Evolutionary conservation across 2,797 vertebrate genomes (phyloP), one percentile per base, ranked within the genome.

Genomic region (Arrhamphus sclerolepis): DNA sequence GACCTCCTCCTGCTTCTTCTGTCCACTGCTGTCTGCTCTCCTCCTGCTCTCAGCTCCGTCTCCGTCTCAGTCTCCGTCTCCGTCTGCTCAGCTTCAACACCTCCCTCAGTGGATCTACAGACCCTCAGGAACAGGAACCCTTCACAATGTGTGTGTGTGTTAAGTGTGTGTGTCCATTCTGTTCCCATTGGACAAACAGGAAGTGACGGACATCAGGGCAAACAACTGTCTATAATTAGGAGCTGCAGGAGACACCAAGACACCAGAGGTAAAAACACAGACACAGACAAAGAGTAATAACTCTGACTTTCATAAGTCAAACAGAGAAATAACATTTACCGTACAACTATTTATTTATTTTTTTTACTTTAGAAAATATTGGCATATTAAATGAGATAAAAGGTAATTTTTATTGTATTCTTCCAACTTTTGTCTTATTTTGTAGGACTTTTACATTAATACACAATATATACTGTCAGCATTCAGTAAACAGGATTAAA

Each of bases 121-220:
- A 74, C 78, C 59, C 74, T 75, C 50, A 79, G 63, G 73, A 84
- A 85, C 79, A 86, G 85, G 85, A 85, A 84, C 80, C 58, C 54
- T 53, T 56, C 44, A 78, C 81, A 86, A 83, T 85, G 28, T 65
- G 41, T 70, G 53, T 78, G 56, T 67, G 62, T 70, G 62, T 60
- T 60, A 61, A 21, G 49, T 57, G 65, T 60, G 61, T 66, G 56
- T 56, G 65, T 70, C 68, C 62, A 53, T 26, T 72, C 42, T 28
- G 78, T 75, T 85, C 81, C 81, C 74, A 62, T 54, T 66, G 81
- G 72, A 84, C 86, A 90, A 90, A 88, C 89, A 86, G 89, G 89
- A 90, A 77, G 78, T 83, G 81, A 86, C 59, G 55, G 70, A 40
- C n/a, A 61, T 65, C 2, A 43, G 75, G 69, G 70, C 77, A 77